Base-by-base conservation (phyloP, 1,140 invertebrate species). In the Berghia stephanieae region DNA sequence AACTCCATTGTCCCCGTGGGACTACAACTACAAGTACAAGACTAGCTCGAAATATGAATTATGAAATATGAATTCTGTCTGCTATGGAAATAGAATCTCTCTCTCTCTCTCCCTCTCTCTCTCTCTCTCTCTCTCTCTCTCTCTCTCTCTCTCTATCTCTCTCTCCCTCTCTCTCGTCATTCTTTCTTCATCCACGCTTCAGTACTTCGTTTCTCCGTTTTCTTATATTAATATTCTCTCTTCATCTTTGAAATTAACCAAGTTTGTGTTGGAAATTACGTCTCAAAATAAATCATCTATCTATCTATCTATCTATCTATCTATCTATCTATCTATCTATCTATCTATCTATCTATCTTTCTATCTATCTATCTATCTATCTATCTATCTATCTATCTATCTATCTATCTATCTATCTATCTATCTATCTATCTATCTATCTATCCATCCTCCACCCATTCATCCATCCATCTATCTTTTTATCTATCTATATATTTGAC, bases 21-120 rank as follows among this genome's bases (percentile, higher is more conserved):
- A 60, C 34, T 10, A 60, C 24, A 60, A 60, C 24, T 60, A 60
- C 6, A 60, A 60, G 34, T 27, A 60, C 34, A 27, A 60, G 34
- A 60, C 24, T 31, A 60, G 5, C 6, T 5, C 34, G 24, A 60
- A 5, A n/a, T 8, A 8, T 8, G 57, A 60, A n/a, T 27, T n/a
- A n/a, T n/a, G n/a, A n/a, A 8, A 60, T n/a, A 8, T 31, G 24
- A 31, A 27, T 5, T 8, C 57, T 60, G n/a, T 8, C n/a, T 60
- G n/a, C 6, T n/a, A 27, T 5, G 24, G 8, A 27, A n/a, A 10
- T 5, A 27, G 5, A 27, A n/a, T 60, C n/a, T 60, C 57, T 60
- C n/a, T 60, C n/a, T 60, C 57, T 60, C 57, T 60, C 57, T n/a
- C 57, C n/a, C 57, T n/a, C 57, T n/a, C 57, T 60, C n/a, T n/a